Evolutionary conservation across 2,888 invertebrate species (phyloP), one percentile per base, ranked within the genome.

Genomic region (Malthinus seriepunctatus): DNA sequence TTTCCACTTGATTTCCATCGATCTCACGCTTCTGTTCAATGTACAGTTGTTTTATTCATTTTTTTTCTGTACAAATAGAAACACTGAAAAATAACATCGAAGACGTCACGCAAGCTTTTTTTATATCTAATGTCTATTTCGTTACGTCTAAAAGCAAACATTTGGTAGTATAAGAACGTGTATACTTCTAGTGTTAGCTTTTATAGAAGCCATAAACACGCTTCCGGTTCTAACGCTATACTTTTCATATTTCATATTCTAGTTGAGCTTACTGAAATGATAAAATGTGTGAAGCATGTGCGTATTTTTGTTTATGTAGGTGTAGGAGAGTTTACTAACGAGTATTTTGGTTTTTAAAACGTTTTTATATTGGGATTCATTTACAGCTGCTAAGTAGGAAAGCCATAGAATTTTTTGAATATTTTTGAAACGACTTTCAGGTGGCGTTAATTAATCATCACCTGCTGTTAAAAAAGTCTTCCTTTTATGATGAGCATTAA

Each of bases 121-220:
- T 34, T 46, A 37, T 34, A 14, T 39, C 14, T 39, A 39, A 39
- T 39, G 8, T 39, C 39, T 39, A 39, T 39, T 52, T 35, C 58
- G 47, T 35, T 44, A 52, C 48, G 52, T 53, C 37, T 48, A 44
- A 45, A 52, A 31, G 33, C 44, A 8, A 11, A 12, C 52, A 35
- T 57, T 54, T 55, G 54, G 47, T 49, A 44, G 45, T 46, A 46
- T 44, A 46, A 11, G 45, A 37, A 31, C 33, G 45, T 50, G 50
- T 51, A 39, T 11, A 14, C 39, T 23, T 34, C 31, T 10, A 42
- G 35, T 32, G 33, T 50, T 50, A 35, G 32, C 53, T 51, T 59
- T 39, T 15, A 51, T 45, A 60, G 55, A 60, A 60, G 37, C 60
- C 51, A 52, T 56, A 60, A 60, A 56, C 42, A 32, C 47, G 55